Conservation (phyloP, 1,140 invertebrate genomes). For the Phymastichus coffea region DNA sequence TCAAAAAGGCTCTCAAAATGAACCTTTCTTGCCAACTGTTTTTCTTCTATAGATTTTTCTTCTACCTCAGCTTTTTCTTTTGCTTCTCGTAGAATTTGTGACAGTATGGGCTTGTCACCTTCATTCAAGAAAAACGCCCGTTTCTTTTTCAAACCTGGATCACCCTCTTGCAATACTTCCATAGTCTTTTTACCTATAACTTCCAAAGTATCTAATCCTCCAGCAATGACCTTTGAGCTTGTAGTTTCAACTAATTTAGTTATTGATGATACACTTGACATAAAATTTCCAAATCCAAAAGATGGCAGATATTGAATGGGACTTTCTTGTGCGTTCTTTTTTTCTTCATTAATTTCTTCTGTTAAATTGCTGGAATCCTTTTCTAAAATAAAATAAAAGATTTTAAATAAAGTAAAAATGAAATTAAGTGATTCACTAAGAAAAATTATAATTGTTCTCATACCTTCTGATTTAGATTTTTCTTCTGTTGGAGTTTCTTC, state of each 20-base stretch:
- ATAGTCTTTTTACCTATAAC: conserved; percentile 92
- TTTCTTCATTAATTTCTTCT: conserved; percentile 22
- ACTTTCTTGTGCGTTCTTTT: conserved; percentile 32
- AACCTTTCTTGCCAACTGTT: conserved; percentile 62
- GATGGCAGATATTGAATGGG: conserved; percentile 36
- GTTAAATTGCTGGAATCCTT: not conserved
- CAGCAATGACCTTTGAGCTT: conserved; percentile 77
- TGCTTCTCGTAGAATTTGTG: conserved; percentile 76
- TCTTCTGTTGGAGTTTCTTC: conserved; percentile 39
- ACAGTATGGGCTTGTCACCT: conserved; percentile 56
- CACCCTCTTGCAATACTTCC: conserved; percentile 87
- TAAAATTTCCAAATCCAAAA: conserved; percentile 65
- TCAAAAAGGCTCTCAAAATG: conserved; percentile 85
- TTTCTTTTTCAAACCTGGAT: conserved; percentile 83
- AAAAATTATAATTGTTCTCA: not conserved
- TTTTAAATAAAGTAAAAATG: not conserved
- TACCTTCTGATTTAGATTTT: conserved; percentile 29
- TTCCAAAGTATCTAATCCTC: conserved; percentile 85
- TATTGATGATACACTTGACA: conserved; percentile 66
- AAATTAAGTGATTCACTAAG: not conserved
- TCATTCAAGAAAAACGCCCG: conserved; percentile 66
- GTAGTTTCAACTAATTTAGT: conserved; percentile 72
- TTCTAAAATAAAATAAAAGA: not conserved
- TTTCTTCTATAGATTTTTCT: conserved; percentile 63
- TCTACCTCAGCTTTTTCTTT: conserved; percentile 76